Evolutionary conservation across 2,113 vertebrate genomes (phyloP), one percentile per base, ranked within the genome.

Genomic region (Laticauda laticaudata): DNA sequence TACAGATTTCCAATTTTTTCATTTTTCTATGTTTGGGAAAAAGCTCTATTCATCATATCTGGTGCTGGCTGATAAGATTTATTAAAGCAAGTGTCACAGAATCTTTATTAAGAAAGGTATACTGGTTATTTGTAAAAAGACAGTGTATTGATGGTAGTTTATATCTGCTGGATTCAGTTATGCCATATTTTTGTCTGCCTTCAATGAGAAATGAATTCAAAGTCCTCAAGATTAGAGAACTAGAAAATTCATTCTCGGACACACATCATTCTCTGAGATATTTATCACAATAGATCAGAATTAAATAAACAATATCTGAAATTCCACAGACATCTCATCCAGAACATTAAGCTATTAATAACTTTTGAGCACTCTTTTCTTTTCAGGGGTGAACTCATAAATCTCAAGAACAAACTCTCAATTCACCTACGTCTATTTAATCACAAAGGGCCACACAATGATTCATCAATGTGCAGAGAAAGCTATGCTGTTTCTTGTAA

Each of bases 1-100:
- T 94, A 95, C 95, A 94, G 94, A 94, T 96, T 97, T 97, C 96
- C 89, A 59, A 51, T 96, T 94, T 94, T 95, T 89, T 87, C 55
- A 94, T 96, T 97, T 97, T 96, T 96, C 93, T 92, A 55, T 93
- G 81, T 96, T 94, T 92, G 75, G 91, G 94, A 93, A 95, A 94
- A 96, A 96, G 96, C 92, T 95, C 86, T 86, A 92, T 96, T 95
- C 91, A 59, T 96, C 97, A 94, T 95, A 95, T 92, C 93, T 94
- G 93, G 94, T 95, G 90, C 85, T 96, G 90, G 87, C 55, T 43
- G 88, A n/a, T 93, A 96, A 95, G 94, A 96, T 97, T 97, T 96
- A 97, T 94, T 96, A 95, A 95, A 88, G 90, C 89, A 55, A 93
- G 94, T 86, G 88, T 87, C 90, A 95, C 81, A 95, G 89, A 54